Base-by-base conservation (phyloP, 2,888 invertebrate genomes). In the Neoitamus cyanurus region DNA sequence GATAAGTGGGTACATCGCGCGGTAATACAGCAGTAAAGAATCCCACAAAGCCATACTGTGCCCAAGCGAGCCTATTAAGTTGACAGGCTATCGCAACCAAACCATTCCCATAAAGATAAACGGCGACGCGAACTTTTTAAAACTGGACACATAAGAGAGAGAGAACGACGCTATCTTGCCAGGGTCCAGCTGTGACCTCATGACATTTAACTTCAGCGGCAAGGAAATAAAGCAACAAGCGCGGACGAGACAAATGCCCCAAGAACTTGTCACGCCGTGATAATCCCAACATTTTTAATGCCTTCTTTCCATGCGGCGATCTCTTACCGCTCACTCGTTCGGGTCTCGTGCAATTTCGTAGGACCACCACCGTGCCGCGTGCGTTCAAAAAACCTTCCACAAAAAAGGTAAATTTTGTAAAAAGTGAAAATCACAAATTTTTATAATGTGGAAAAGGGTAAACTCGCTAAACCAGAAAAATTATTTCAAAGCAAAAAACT, bases 401-500 rank as follows among this genome's bases (percentile, higher is more conserved):
- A 20, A 25, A 75, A 75, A 75, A 37, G 25, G n/a, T 25, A 42
- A 25, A 42, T 46, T 75, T 42, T 37, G 25, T 20, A 75, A 75
- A 75, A 75, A 75, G 75, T 75, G 75, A 75, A 75, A 75, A 75
- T 37, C 15, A 73, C 36, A 75, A 75, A 75, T 36, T 75, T 75
- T 34, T 42, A 58, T 73, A 42, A 75, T 75, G 42, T 75, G 75
- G 42, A 28, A 75, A 75, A 37, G 75, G 37, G 20, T 36, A 73
- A 75, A 42, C 75, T 75, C 28, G 42, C 75, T 42, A 75, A 75
- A 75, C 75, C 75, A 75, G 75, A 75, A 73, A 73, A 73, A 73
- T 73, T n/a, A 36, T 73, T 73, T 73, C 36, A 70, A 70, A 31
- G 30, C 20, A 58, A 58, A 58, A 25, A 58, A 58, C 58, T 58